These are phyloP conservation scores for Cetonia aurata DNA, from an alignment of 2,888 invertebrate species.

Conservation along the genomic window DNA sequence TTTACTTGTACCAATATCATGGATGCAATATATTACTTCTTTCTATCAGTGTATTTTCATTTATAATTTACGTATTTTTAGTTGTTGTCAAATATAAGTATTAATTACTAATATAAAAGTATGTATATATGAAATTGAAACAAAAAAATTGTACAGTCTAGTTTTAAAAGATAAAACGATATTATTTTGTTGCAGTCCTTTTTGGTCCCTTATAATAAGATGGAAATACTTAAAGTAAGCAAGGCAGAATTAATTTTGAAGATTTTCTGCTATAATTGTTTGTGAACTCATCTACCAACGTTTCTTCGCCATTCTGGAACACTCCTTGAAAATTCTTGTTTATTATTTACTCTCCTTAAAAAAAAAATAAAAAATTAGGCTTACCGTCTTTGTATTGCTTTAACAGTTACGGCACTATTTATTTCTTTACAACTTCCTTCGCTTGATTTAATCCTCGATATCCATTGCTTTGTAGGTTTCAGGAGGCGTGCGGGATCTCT, in stretches of 20 bases:
- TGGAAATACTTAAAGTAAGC: neutral
- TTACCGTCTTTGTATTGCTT: conserved; percentile 58
- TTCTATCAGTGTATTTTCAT: neutral
- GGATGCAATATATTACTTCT: conserved; percentile 16
- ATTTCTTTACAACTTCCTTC: conserved; percentile 38
- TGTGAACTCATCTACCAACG: conserved; percentile 2
- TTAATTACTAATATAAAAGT: too few relatives aligned
- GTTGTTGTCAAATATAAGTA: too few relatives aligned
- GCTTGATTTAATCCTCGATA: conserved; percentile 44
- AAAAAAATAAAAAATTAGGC: conserved; percentile 47
- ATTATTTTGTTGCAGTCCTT: neutral
- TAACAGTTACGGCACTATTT: conserved; percentile 45
- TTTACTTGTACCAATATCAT: conserved; percentile 20
- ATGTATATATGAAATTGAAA: too few relatives aligned
- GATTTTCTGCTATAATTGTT: neutral
- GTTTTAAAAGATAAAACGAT: neutral
- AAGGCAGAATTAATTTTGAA: neutral
- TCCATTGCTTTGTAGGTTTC: conserved; percentile 64
- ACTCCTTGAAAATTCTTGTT: conserved; percentile 52
- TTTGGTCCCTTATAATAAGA: neutral
- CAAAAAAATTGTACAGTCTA: neutral
- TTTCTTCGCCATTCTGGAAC: conserved; percentile 57
- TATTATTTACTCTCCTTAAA: conserved; percentile 1
- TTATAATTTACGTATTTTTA: neutral
- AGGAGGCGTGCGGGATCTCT: conserved; percentile 61